A percentile compares a stretch with the other conserved stretches of the same genome.
These are phyloP conservation scores for Philhelius pedissequus DNA, from an alignment of 2,888 invertebrate species.

Conservation along the genomic window DNA sequence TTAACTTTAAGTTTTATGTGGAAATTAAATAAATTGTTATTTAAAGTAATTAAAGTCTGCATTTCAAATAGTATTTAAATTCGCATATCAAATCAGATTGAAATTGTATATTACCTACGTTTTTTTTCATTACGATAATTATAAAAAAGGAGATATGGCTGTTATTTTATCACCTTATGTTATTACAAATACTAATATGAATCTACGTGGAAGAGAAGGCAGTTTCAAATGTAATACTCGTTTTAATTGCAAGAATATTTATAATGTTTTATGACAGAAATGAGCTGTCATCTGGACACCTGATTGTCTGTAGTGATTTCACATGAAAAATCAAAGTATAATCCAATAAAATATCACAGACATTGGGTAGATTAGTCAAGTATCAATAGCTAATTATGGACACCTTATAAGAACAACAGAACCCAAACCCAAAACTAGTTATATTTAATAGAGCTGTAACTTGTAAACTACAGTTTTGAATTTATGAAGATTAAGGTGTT, in stretches of 20 bases:
- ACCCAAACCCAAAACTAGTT: too few relatives aligned
- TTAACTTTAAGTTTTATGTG: slow-evolving; percentile 16
- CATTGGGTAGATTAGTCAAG: neutral
- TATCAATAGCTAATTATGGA: neutral
- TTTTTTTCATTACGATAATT: neutral
- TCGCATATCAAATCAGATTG: slow-evolving; percentile 31
- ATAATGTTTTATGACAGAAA: neutral
- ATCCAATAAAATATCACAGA: neutral
- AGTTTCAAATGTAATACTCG: neutral
- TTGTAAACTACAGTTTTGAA: too few relatives aligned
- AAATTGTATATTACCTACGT: neutral
- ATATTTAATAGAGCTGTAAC: too few relatives aligned
- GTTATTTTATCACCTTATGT: neutral
- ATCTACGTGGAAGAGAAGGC: too few relatives aligned
- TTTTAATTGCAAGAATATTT: neutral
- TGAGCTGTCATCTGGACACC: neutral
- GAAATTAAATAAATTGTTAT: slow-evolving; percentile 23
- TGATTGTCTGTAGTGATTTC: neutral
- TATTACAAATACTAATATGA: too few relatives aligned
- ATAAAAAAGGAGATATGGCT: too few relatives aligned
- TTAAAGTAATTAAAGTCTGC: neutral
- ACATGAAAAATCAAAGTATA: neutral
- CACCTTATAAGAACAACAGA: too few relatives aligned
- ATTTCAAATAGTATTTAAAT: slow-evolving; percentile 18
- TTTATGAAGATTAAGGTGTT: too few relatives aligned